A percentile compares a stretch with the other conserved stretches of the same genome.
phyloP scores from a whole-genome alignment of 2,888 invertebrate species.

The Epinotia demarniana region DNA sequence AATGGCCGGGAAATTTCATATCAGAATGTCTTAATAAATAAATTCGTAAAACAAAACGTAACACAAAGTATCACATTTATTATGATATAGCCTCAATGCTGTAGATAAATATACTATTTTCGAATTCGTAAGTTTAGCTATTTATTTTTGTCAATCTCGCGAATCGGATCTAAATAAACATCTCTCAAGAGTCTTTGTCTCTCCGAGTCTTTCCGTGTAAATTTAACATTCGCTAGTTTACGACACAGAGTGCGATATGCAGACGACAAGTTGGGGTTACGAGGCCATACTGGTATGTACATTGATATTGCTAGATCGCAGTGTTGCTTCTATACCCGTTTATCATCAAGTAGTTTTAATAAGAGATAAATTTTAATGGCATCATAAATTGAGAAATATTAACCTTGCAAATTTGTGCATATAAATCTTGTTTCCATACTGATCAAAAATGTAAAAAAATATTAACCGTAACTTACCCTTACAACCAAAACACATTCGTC shows the following conservation, averaged over 20 bases:
- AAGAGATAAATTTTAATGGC: background rate
- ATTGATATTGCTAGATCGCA: too few species aligned
- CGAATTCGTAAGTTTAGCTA: background rate
- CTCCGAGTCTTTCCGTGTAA: too few species aligned
- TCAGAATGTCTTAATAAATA: background rate
- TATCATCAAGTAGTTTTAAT: too few species aligned
- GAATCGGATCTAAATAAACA: background rate
- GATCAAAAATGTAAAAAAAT: background rate
- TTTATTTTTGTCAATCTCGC: background rate
- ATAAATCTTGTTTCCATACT: background rate
- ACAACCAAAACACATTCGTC: background rate
- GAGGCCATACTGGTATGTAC: too few species aligned
- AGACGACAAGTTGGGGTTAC: too few species aligned
- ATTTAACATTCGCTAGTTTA: too few species aligned
- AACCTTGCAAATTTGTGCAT: background rate
- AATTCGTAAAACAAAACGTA: background rate
- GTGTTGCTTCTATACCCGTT: too few species aligned
- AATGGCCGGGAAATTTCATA: background rate
- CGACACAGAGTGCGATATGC: too few species aligned
- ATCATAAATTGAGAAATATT: background rate
- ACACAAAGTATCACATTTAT: background rate
- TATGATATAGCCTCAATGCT: background rate
- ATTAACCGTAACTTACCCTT: conserved; percentile 5
- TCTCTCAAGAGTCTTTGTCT: too few species aligned
- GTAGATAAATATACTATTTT: background rate